Evolutionary conservation across 1,140 invertebrate species (phyloP), one percentile per base, ranked within the genome.

Genomic region (Euschistus heros): DNA sequence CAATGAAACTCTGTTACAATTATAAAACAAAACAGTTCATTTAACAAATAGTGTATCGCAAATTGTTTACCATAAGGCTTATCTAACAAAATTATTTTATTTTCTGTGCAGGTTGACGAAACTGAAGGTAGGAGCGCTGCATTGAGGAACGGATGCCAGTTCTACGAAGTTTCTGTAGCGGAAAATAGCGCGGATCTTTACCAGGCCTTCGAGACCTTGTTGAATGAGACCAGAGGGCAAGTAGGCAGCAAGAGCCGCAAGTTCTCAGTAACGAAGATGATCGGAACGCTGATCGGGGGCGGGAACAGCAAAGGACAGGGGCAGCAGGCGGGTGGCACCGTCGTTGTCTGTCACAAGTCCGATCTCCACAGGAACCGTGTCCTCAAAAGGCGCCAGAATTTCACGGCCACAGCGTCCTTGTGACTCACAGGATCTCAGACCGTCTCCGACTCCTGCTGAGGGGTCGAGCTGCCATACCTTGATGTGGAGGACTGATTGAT

Each of bases 251-350:
- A 70, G 42, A 80, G 80, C 52, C 79, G 87, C 62, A 86, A 89
- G 70, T 85, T 88, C 73, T 87, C 85, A 46, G 86, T 89, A 10
- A 85, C 85, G 10, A 88, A 88, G 73, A 88, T 88, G 84, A 79
- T 88, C 33, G 85, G 86, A n/a, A 86, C 84, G 2, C 75, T 88
- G 60, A 86, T 88, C 73, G 73, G 76, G 27, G 74, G 73, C 37
- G 78, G 78, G 20, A 74, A 73, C 75, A 76, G 70, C 26, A 79
- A 78, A 30, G 74, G 73, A 73, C 75, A 71, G 66, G 69, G 17
- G 50, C 69, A 42, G 70, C 71, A 27, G 70, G 72, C 52, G 64
- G 79, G 80, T 6, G 79, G 79, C 20, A 81, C 80, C 6, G 79
- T 82, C 0, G 76, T 80, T 17, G 79, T 80, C 7, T 81, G 79